These are phyloP conservation scores for Penaeus monodon DNA, from an alignment of 2,888 invertebrate species.

Conservation along the genomic window DNA sequence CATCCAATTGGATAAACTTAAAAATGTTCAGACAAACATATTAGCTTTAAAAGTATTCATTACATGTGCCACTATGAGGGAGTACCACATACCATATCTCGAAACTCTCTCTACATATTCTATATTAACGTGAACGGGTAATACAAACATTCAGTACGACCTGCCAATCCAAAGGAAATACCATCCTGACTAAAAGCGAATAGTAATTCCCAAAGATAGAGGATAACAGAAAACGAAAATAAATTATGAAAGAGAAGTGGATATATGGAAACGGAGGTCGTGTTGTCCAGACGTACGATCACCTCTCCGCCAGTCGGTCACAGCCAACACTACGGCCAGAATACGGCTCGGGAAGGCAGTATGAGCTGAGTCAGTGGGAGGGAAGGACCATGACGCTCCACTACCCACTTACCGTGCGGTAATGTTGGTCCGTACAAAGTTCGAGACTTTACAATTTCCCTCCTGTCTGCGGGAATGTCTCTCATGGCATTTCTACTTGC, in stretches of 20 bases:
- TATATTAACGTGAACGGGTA: too few relatives aligned
- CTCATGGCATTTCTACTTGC: conserved; percentile 42
- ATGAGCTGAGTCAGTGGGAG: conserved; percentile 36
- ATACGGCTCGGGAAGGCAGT: conserved; percentile 35
- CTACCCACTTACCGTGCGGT: conserved; percentile 37
- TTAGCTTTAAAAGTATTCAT: too few relatives aligned
- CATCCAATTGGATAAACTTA: too few relatives aligned
- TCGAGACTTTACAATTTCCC: conserved; percentile 46
- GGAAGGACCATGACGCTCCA: conserved; percentile 46
- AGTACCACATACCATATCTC: too few relatives aligned
- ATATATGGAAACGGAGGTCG: conserved; percentile 15
- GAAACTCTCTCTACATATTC: too few relatives aligned
- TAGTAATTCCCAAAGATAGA: too few relatives aligned
- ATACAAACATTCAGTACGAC: too few relatives aligned
- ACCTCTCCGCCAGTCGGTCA: conserved; percentile 29
- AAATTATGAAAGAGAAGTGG: background rate
- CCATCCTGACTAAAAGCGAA: too few relatives aligned
- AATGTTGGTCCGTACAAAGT: conserved; percentile 50
- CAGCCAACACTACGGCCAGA: conserved; percentile 22
- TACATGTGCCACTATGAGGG: too few relatives aligned
- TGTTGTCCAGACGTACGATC: conserved; percentile 38
- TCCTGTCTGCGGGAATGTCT: conserved; percentile 54
- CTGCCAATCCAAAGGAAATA: too few relatives aligned
- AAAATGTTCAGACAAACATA: too few relatives aligned
- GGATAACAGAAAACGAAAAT: background rate